Conservation (phyloP, 2,888 invertebrate species). For the Crocallis elinguaria region DNA sequence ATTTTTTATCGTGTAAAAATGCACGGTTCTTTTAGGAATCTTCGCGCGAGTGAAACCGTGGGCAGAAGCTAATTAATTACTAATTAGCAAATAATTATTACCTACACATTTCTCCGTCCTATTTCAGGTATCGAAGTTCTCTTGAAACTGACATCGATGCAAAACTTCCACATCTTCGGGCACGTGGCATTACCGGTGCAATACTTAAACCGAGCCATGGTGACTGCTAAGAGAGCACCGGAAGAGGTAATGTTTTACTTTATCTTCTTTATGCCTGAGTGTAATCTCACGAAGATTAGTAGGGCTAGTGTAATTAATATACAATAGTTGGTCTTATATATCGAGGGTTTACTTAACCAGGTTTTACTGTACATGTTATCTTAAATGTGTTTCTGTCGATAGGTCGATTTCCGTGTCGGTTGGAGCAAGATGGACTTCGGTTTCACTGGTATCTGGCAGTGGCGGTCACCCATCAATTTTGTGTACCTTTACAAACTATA, state of each 20-base stretch:
- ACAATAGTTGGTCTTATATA: too few relatives aligned
- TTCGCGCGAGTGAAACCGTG: too few relatives aligned
- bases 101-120: background rate
- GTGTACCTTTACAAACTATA: conserved; percentile 91
- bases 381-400: conserved; percentile 11
- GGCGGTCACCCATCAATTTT: conserved; percentile 87
- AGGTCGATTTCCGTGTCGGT: conserved; percentile 90
- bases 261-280: too few relatives aligned
- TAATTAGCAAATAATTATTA: too few relatives aligned
- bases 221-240: conserved; percentile 88
- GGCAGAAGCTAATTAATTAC: too few relatives aligned
- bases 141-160: conserved; percentile 85
- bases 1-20: too few relatives aligned
- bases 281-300: too few relatives aligned
- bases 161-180: conserved; percentile 90
- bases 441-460: conserved; percentile 92
- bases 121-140: conserved; percentile 86
- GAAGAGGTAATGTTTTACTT: conserved; percentile 77
- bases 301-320: too few relatives aligned
- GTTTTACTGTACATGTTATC: too few relatives aligned
- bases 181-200: conserved; percentile 90
- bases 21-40: too few relatives aligned
- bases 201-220: conserved; percentile 86
- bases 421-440: conserved; percentile 91
- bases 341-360: too few relatives aligned